A percentile compares a stretch with the other conserved stretches of the same genome.
Evolutionary conservation across 2,797 vertebrate genomes (phyloP).

Genomic region (Adelosebastes latens): DNA sequence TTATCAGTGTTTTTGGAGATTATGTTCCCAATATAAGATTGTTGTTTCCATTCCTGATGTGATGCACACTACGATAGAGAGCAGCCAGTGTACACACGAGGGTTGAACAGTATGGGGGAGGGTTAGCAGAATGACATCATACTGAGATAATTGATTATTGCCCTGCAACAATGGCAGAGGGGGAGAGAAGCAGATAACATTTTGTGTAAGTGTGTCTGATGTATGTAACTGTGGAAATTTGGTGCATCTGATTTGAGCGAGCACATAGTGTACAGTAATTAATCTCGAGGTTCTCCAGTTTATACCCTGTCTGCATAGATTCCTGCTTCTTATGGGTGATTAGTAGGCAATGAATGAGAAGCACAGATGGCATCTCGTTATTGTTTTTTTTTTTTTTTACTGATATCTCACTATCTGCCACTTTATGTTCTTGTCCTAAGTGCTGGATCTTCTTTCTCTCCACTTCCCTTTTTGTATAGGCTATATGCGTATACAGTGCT

Average conservation of each 20-base stretch:
- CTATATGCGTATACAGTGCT: background rate
- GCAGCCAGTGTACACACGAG: conserved; percentile 32
- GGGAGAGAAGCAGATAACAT: conserved; percentile 21
- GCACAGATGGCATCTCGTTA: background rate
- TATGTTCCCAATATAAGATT: background rate
- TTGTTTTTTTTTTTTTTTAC: background rate
- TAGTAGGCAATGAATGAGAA: conserved; percentile 4
- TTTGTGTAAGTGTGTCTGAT: conserved; percentile 11
- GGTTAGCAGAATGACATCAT: conserved; percentile 77
- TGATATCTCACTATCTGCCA: background rate
- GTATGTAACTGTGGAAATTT: background rate
- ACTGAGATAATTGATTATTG: conserved; percentile 75
- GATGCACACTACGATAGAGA: conserved; percentile 7
- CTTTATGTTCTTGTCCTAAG: background rate
- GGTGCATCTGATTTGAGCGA: background rate
- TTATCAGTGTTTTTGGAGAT: background rate
- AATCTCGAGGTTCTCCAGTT: background rate
- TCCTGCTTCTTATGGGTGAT: conserved; percentile 11
- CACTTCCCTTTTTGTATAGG: background rate
- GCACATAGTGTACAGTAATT: background rate
- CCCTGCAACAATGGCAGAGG: conserved; percentile 60
- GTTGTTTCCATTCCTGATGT: conserved; percentile 1
- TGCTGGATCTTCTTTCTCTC: background rate
- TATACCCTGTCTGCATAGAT: background rate
- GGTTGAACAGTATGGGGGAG: conserved; percentile 61